Conservation (phyloP, 1,140 invertebrate genomes). For the Nomia melanderi region DNA sequence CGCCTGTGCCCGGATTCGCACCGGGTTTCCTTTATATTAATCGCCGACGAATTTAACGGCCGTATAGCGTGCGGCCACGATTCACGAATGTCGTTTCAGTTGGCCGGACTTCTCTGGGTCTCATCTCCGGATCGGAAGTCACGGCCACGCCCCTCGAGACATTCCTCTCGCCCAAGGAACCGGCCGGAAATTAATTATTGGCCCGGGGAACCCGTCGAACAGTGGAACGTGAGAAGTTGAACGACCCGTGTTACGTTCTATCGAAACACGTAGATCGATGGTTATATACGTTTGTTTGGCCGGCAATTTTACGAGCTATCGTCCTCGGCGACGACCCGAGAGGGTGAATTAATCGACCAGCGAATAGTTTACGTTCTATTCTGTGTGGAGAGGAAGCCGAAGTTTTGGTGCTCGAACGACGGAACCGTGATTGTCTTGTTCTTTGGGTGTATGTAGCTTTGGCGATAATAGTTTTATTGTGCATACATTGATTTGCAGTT, state of each 20-base stretch:
- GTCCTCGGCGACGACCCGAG: not conserved
- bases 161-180: slow-evolving; percentile 23
- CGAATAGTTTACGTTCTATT: not conserved
- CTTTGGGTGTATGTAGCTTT: too few species aligned
- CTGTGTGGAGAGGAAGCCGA: not conserved
- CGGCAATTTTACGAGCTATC: not conserved
- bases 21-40: slow-evolving; percentile 67
- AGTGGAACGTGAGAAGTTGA: slow-evolving; percentile 5
- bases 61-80: slow-evolving; percentile 70
- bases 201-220: not conserved
- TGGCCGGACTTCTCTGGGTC: slow-evolving; percentile 17
- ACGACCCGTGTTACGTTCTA: slow-evolving; percentile 13
- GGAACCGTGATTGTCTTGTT: too few species aligned
- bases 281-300: not conserved
- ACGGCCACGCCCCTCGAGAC: slow-evolving; percentile 13
- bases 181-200: slow-evolving; percentile 50
- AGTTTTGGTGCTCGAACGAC: too few species aligned
- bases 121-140: slow-evolving; percentile 55
- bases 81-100: slow-evolving; percentile 59
- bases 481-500: too few species aligned
- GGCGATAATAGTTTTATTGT: too few species aligned
- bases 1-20: not conserved
- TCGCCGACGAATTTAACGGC: slow-evolving; percentile 74
- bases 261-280: too few species aligned
- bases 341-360: slow-evolving; percentile 1